A percentile compares a stretch with the other conserved stretches of the same genome.
Evolutionary conservation across 2,888 invertebrate genomes (phyloP).

Genomic region (Cantharis nigra): DNA sequence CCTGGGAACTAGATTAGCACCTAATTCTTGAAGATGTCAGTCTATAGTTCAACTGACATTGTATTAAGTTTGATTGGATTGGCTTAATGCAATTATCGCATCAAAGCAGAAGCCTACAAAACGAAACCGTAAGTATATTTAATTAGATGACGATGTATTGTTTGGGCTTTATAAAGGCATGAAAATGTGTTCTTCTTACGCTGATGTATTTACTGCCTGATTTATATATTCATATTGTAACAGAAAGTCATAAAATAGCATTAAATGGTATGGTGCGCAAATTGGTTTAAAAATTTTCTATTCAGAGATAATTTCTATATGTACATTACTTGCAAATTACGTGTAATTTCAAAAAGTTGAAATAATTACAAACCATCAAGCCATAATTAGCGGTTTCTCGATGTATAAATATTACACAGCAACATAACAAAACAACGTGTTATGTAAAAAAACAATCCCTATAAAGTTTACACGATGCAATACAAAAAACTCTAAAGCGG

Average conservation of each 20-base stretch:
- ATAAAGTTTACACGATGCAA: background rate
- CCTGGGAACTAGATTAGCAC: background rate
- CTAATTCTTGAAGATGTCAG: background rate
- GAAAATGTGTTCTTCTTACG: background rate
- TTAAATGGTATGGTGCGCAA: background rate
- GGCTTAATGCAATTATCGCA: background rate
- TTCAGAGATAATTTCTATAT: background rate
- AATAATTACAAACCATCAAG: background rate
- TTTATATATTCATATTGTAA: background rate
- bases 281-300: background rate
- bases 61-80: background rate
- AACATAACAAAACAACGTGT: background rate
- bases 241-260: background rate
- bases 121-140: background rate
- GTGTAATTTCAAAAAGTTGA: background rate
- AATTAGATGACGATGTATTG: background rate
- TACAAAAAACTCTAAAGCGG: background rate
- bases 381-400: background rate
- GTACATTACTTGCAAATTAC: background rate
- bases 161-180: background rate
- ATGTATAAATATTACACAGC: background rate
- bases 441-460: background rate
- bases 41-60: background rate
- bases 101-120: background rate
- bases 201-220: background rate